A percentile compares a stretch with the other conserved stretches of the same genome.
Conservation (phyloP, 2,113 vertebrate genomes). For the Pseudorasbora parva region DNA sequence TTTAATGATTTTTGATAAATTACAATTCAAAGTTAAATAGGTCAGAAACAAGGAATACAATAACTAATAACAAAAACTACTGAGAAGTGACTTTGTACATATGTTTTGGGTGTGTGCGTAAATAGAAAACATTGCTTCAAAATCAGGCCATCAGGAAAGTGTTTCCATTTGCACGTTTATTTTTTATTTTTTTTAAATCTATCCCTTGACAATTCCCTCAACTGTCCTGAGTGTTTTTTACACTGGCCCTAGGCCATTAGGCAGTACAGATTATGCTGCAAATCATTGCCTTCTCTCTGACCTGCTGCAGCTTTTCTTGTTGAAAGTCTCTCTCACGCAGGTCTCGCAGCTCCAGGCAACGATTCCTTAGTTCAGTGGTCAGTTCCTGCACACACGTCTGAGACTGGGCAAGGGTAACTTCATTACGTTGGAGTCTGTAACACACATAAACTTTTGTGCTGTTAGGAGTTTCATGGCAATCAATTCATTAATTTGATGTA, state of each 20-base stretch:
- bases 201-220: not conserved
- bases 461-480: not conserved
- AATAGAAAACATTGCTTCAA: not conserved
- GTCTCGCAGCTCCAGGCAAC: conserved; percentile 75
- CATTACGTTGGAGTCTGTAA: conserved; percentile 69
- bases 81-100: too few relatives aligned
- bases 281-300: conserved; percentile 47
- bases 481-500: not conserved
- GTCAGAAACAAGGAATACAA: too few relatives aligned
- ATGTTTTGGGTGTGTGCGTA: too few relatives aligned
- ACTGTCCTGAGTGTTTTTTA: not conserved
- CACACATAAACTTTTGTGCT: not conserved
- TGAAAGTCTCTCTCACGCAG: conserved; percentile 62
- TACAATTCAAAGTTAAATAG: too few relatives aligned
- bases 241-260: too few relatives aligned
- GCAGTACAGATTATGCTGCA: not conserved
- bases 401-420: conserved; percentile 69
- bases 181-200: too few relatives aligned
- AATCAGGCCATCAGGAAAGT: too few relatives aligned
- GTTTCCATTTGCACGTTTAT: too few relatives aligned
- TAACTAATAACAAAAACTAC: too few relatives aligned
- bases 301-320: conserved; percentile 73
- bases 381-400: conserved; percentile 79
- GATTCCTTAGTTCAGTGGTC: conserved; percentile 75
- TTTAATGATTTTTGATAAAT: too few relatives aligned